A percentile compares a stretch with the other conserved stretches of the same genome.
phyloP scores from a whole-genome alignment of 1,140 invertebrate genomes.

The Trichomalopsis sarcophagae region DNA sequence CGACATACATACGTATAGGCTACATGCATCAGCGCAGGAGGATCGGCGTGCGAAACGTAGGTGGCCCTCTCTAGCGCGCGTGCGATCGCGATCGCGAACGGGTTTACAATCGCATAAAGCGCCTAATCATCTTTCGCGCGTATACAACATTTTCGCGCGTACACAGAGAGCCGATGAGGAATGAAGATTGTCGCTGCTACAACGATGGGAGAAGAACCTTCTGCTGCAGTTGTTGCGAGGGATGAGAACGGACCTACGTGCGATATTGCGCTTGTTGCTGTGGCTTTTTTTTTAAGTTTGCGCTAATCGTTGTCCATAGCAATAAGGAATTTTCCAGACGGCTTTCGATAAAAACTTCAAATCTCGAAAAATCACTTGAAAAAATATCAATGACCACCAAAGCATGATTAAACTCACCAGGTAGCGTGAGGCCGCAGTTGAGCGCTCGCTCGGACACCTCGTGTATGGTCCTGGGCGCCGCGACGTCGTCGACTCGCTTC shows the following conservation, averaged over 20 bases:
- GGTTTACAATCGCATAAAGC: slow-evolving; percentile 18
- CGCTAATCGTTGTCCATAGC: too few species aligned
- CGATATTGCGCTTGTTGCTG: not conserved
- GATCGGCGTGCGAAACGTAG: not conserved
- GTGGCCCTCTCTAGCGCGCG: slow-evolving; percentile 4
- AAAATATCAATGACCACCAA: too few species aligned
- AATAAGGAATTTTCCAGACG: too few species aligned
- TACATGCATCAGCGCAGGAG: not conserved
- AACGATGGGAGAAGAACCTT: not conserved
- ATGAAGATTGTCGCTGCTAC: slow-evolving; percentile 6
- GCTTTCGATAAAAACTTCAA: too few species aligned
- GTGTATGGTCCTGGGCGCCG: slow-evolving; percentile 68
- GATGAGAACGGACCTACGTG: not conserved
- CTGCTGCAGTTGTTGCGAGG: not conserved
- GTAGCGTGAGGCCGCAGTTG: slow-evolving; percentile 69
- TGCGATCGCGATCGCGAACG: slow-evolving; percentile 12
- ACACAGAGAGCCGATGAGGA: slow-evolving; percentile 6
- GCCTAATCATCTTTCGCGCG: slow-evolving; percentile 32
- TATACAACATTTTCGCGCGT: slow-evolving; percentile 17
- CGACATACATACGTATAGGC: too few species aligned
- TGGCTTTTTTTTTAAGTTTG: too few species aligned
- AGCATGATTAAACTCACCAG: slow-evolving; percentile 62
- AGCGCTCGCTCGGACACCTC: slow-evolving; percentile 70
- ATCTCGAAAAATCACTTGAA: too few species aligned
- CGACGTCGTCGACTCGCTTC: slow-evolving; percentile 68